Evolutionary conservation across 23 tunicate genomes (phyloP).

Genomic region (Trididemnum nubilum): DNA sequence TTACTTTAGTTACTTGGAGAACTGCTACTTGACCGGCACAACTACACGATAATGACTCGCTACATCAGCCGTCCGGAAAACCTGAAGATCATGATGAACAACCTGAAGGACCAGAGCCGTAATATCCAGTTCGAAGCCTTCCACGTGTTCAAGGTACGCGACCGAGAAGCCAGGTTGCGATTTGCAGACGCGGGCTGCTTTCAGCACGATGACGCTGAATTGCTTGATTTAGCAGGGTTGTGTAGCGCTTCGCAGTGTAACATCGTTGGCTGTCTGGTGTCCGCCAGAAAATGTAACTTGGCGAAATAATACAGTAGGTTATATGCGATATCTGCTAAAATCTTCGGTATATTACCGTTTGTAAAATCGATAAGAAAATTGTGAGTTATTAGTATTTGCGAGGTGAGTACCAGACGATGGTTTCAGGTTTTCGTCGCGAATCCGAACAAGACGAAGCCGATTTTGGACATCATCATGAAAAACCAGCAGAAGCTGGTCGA

Average conservation of each 20-base stretch:
- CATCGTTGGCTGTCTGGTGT: neutral
- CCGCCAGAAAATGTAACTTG: no score
- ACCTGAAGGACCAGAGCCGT: conserved; percentile 77
- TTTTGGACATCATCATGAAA: conserved; percentile 84
- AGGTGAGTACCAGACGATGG: no score
- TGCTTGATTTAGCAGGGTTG: neutral
- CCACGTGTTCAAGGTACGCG: conserved; percentile 91
- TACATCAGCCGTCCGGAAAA: conserved; percentile 91
- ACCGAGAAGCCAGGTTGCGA: no score
- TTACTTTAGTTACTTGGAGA: conserved; percentile 87
- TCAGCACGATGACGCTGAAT: neutral
- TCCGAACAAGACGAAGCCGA: conserved; percentile 90
- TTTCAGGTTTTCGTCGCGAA: conserved; percentile 90
- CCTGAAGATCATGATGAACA: conserved; percentile 97
- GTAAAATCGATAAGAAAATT: no score
- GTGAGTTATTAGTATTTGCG: no score
- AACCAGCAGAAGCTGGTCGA: conserved; percentile 90
- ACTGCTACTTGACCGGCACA: conserved; percentile 89
- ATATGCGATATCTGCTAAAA: no score
- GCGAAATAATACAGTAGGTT: no score
- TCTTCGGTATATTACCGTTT: no score
- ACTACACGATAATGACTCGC: conserved; percentile 89
- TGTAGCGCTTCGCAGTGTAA: neutral
- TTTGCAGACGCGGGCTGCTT: neutral
- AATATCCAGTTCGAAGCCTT: conserved; percentile 99